Base-by-base conservation (phyloP, 2,888 invertebrate genomes). In the Perdita meconis region DNA sequence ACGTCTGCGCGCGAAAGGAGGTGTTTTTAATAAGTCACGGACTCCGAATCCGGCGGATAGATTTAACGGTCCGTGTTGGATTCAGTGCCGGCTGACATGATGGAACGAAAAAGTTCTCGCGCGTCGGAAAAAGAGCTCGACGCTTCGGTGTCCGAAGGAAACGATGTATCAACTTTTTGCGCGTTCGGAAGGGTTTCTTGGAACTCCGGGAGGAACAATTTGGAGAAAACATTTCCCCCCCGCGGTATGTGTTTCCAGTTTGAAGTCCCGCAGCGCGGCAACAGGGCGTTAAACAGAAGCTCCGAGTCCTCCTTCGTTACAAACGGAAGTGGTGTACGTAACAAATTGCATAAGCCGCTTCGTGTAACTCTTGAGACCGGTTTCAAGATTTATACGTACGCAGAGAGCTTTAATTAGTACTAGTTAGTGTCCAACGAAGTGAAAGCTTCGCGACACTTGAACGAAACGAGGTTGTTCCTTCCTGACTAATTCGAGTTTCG, bases 21-120 rank as follows among this genome's bases (percentile, higher is more conserved):
- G 47, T 16, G 40, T 65, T 65, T 36, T 53, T 65, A 65, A 75
- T 59, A 75, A 71, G 65, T 71, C 59, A 60, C 10, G n/a, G 22
- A 36, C 19, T 6, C 6, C 22, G 24, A 8, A 30, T 61, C 3
- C 19, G 26, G n/a, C 2, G 38, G 44, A 16, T 16, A 16, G 47
- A 70, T 59, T 70, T 69, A 47, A 2, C 12, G n/a, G n/a, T 3
- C 6, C 6, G 16, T 1, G 40, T 12, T 19, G 34, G 40, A 30
- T 47, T 53, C 36, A 12, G 1, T 24, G 12, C 30, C 19, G 3
- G 38, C 22, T 4, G 60, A 10, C 13, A 16, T 1, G n/a, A n/a
- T n/a, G n/a, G n/a, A n/a, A n/a, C n/a, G n/a, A n/a, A n/a, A n/a
- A n/a, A n/a, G n/a, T n/a, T n/a, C n/a, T n/a, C n/a, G n/a, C n/a